Conservation (phyloP, 2,113 vertebrate genomes). For the Oncorhynchus mykiss region DNA sequence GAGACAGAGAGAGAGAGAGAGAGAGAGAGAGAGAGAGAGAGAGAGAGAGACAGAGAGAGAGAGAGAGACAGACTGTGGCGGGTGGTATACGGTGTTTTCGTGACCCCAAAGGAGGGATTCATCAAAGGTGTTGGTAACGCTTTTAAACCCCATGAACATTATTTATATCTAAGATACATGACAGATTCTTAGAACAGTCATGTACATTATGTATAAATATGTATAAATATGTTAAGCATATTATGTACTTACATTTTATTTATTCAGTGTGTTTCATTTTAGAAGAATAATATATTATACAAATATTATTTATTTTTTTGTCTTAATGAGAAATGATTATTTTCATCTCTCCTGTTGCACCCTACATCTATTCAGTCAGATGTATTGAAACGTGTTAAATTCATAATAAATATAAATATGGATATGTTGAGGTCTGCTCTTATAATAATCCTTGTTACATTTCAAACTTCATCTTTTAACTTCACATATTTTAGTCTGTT, state of each 20-base stretch:
- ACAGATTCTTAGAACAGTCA: not conserved
- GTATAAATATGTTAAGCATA: too few species aligned
- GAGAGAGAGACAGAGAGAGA: too few species aligned
- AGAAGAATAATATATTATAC: too few species aligned
- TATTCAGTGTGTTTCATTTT: not conserved
- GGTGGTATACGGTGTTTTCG: conserved; percentile 10
- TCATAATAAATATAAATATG: not conserved
- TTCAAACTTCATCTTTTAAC: conserved; percentile 5
- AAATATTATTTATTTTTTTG: not conserved
- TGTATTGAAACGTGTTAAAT: not conserved
- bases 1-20: too few species aligned
- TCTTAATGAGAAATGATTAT: not conserved
- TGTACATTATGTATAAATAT: not conserved
- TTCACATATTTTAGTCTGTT: conserved; percentile 1
- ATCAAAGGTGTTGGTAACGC: conserved; percentile 27
- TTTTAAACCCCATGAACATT: conserved; percentile 6
- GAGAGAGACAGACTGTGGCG: too few species aligned
- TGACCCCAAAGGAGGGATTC: conserved; percentile 15
- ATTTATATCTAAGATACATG: not conserved
- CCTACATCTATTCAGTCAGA: not conserved
- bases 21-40: too few species aligned
- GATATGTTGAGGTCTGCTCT: not conserved
- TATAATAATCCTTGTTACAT: not conserved
- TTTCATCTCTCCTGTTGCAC: not conserved
- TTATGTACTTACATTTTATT: not conserved